phyloP scores from a whole-genome alignment of 2,113 vertebrate species.

The Butorides virescens region DNA sequence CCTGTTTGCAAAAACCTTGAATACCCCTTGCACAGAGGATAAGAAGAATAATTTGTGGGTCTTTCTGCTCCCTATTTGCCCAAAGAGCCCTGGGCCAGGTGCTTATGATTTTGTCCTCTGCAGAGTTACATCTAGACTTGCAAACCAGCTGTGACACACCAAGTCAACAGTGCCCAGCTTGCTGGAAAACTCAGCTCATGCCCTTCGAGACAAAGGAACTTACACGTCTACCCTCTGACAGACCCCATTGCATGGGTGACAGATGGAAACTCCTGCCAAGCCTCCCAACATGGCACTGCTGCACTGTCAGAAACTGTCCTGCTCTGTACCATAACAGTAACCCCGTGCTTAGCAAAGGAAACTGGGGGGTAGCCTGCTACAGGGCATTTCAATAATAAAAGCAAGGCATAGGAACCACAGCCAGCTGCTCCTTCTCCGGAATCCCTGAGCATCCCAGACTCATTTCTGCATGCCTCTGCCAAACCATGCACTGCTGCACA shows the following conservation, averaged over 20 bases:
- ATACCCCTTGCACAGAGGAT: not conserved
- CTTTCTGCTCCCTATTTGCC: not conserved
- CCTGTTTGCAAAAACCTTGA: not conserved
- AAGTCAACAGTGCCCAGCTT: not conserved
- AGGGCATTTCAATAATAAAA: not conserved
- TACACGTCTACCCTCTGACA: not conserved
- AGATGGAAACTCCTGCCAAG: not conserved
- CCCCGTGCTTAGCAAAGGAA: not conserved
- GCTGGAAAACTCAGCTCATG: not conserved
- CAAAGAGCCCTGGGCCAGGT: not conserved
- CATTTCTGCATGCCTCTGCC: not conserved
- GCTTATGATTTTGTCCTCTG: not conserved
- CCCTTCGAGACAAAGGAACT: not conserved
- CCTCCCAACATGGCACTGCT: not conserved
- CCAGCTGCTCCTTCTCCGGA: not conserved
- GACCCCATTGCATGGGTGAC: not conserved
- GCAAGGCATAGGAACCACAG: not conserved
- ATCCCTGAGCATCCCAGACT: not conserved
- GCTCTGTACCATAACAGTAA: not conserved
- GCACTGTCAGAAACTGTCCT: not conserved
- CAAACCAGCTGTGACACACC: not conserved
- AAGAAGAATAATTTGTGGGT: rapidly evolving
- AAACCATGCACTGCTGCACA: not conserved
- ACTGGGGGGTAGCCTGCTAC: not conserved
- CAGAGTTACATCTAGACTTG: not conserved